Conservation (phyloP, 2,797 vertebrate genomes). For the Sebastes iracundus region DNA sequence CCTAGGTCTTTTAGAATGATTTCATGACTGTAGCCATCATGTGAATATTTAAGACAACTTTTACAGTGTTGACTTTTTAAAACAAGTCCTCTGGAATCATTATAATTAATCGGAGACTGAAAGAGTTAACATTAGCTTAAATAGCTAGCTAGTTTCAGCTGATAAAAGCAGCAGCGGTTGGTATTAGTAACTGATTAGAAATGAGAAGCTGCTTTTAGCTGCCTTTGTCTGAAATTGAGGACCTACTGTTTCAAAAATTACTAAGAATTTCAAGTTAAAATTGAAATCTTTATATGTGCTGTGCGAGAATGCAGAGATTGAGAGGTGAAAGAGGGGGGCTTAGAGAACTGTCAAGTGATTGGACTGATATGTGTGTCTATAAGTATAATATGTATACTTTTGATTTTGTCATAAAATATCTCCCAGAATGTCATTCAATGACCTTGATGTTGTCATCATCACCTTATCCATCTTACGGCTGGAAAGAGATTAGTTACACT, state of each 20-base stretch:
- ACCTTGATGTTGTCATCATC: not conserved
- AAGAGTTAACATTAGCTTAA: not conserved
- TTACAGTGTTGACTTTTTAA: not conserved
- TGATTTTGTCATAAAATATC: not conserved
- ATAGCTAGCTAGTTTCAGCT: not conserved
- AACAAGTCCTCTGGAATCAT: not conserved
- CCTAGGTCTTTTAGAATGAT: not conserved
- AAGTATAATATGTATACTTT: too few relatives aligned
- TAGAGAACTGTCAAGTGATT: not conserved
- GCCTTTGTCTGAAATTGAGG: not conserved
- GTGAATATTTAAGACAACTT: not conserved
- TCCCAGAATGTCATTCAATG: not conserved
- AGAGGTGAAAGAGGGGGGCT: not conserved
- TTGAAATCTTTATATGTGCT: not conserved
- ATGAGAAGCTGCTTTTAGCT: not conserved
- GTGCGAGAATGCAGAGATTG: not conserved
- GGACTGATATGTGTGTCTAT: not conserved
- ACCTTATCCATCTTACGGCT: not conserved
- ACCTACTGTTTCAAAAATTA: not conserved
- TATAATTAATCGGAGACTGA: not conserved
- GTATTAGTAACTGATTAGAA: not conserved
- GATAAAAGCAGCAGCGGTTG: not conserved
- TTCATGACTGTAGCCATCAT: not conserved
- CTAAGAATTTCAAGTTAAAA: not conserved
- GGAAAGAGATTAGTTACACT: not conserved